Conservation (phyloP, 2,888 invertebrate genomes). For the Drosophila emarginata region DNA sequence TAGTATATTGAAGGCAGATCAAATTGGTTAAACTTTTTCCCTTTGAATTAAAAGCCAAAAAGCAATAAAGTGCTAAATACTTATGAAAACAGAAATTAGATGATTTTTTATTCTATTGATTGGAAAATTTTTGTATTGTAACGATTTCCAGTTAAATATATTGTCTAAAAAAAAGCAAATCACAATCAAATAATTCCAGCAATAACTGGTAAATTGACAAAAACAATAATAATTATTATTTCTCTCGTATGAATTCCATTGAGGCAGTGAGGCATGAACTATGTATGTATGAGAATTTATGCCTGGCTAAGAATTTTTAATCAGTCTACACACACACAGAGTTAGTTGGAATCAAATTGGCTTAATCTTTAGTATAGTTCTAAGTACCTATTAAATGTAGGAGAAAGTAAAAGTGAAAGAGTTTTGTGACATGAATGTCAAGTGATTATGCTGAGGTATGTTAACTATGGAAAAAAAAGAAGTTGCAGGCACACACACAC, state of each 20-base stretch:
- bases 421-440: slow-evolving; percentile 30
- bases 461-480: slow-evolving; percentile 1
- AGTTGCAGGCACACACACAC: background rate
- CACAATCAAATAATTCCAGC: slow-evolving; percentile 6
- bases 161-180: too few relatives aligned
- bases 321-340: slow-evolving; percentile 2
- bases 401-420: slow-evolving; percentile 41
- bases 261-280: slow-evolving; percentile 65
- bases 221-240: slow-evolving; percentile 10
- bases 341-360: background rate
- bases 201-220: background rate
- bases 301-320: slow-evolving; percentile 58
- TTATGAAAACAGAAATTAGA: background rate
- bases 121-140: too few relatives aligned
- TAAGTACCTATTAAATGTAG: slow-evolving; percentile 2
- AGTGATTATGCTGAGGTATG: slow-evolving; percentile 15
- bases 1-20: background rate
- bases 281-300: slow-evolving; percentile 14
- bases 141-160: too few relatives aligned
- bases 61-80: slow-evolving; percentile 6
- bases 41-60: slow-evolving; percentile 5
- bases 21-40: background rate
- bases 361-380: slow-evolving; percentile 14
- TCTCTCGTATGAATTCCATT: slow-evolving; percentile 55
- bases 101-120: too few relatives aligned